phyloP scores from a whole-genome alignment of 2,797 vertebrate species.

The Denticeps clupeoides region DNA sequence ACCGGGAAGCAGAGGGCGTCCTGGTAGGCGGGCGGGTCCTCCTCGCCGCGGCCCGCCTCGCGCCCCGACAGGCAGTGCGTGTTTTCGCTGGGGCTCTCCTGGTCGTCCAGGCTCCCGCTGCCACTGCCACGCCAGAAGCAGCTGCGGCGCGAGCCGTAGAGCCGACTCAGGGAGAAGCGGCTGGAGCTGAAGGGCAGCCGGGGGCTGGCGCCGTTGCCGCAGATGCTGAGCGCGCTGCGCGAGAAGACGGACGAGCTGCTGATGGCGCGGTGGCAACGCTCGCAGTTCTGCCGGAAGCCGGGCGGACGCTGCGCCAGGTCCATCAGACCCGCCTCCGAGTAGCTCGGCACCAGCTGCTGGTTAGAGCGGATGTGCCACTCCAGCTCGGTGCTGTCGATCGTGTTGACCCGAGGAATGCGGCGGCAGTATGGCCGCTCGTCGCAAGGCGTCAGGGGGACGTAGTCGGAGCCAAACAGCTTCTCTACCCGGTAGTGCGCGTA shows the following conservation, averaged over 20 bases:
- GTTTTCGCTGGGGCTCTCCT: constrained; percentile 84
- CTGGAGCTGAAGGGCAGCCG: constrained; percentile 83
- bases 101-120: constrained; percentile 76
- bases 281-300: constrained; percentile 82
- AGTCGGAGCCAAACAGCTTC: constrained; percentile 71
- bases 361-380: constrained; percentile 98
- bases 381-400: constrained; percentile 90
- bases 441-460: constrained; percentile 71
- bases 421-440: constrained; percentile 79
- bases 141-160: constrained; percentile 84
- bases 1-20: constrained; percentile 89
- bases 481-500: constrained; percentile 62
- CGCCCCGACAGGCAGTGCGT: constrained; percentile 80
- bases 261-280: constrained; percentile 82
- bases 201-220: constrained; percentile 63
- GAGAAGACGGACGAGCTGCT: constrained; percentile 96
- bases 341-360: constrained; percentile 95
- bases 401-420: constrained; percentile 92
- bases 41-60: constrained; percentile 66
- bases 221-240: constrained; percentile 88
- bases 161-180: constrained; percentile 81
- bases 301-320: constrained; percentile 75
- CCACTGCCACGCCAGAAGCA: constrained; percentile 89
- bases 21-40: constrained; percentile 86
- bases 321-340: constrained; percentile 92